Percentiles rank a stretch among this genome's conserved stretches.
These are phyloP conservation scores for Anas bahamensis DNA, from an alignment of 2,797 vertebrate genomes.

Conservation along the genomic window DNA sequence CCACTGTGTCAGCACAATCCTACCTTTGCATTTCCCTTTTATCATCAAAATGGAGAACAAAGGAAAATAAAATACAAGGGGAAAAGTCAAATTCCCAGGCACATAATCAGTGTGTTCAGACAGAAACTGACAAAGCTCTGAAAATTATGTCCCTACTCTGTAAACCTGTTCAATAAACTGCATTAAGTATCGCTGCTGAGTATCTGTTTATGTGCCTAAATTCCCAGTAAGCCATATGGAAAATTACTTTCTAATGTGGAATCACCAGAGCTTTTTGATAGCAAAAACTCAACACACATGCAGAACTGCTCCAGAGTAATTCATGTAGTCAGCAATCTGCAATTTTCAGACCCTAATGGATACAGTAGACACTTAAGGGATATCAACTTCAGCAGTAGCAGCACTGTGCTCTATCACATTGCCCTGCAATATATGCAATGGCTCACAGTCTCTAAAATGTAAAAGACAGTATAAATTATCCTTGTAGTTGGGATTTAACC, in stretches of 20 bases:
- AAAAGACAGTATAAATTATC: background rate
- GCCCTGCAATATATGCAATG: background rate
- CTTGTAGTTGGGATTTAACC: background rate
- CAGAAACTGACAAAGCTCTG: conserved; percentile 34
- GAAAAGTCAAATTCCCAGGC: conserved; percentile 44
- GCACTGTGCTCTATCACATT: background rate
- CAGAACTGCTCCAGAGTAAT: conserved; percentile 29
- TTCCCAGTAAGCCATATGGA: conserved; percentile 42
- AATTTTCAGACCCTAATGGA: conserved; percentile 19
- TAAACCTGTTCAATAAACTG: conserved; percentile 37
- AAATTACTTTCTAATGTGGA: conserved; percentile 46
- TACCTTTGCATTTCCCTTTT: background rate
- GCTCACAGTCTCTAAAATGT: background rate
- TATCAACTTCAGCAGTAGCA: background rate
- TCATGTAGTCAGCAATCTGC: background rate
- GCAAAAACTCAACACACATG: background rate
- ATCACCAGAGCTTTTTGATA: background rate
- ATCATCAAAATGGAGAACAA: conserved; percentile 44
- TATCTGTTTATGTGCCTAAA: conserved; percentile 36
- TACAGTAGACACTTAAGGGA: conserved; percentile 12
- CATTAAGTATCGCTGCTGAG: conserved; percentile 12
- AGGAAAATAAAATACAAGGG: conserved; percentile 26
- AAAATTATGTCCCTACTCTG: conserved; percentile 16
- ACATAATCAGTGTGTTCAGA: conserved; percentile 14
- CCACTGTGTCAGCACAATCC: conserved; percentile 17